Conservation (phyloP, 1,140 invertebrate species). For the Pemphigus obesinymphae region DNA sequence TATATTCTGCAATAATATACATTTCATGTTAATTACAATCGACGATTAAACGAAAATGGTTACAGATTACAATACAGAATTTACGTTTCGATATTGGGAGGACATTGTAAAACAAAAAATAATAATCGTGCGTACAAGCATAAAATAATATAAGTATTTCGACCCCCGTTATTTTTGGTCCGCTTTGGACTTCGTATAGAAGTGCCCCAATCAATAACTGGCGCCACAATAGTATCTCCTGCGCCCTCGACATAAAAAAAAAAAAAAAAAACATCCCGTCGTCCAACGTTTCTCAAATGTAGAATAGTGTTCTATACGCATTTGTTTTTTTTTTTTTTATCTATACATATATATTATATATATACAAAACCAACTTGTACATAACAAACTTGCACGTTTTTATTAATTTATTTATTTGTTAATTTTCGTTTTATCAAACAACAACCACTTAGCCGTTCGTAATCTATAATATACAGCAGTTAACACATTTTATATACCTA, state of each 20-base stretch:
- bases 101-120: too few relatives aligned
- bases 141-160: not conserved
- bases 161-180: conserved; percentile 4
- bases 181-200: conserved; percentile 35
- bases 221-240: conserved; percentile 32
- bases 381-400: not conserved
- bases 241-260: not conserved
- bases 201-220: conserved; percentile 34
- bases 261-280: not conserved
- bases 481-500: not conserved
- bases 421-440: not conserved
- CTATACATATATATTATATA: too few relatives aligned
- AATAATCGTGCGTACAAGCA: not conserved
- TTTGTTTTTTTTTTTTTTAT: not conserved
- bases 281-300: not conserved
- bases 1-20: too few relatives aligned
- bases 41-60: too few relatives aligned
- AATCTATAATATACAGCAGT: not conserved
- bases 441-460: not conserved
- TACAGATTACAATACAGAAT: too few relatives aligned
- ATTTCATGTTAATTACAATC: too few relatives aligned
- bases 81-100: too few relatives aligned
- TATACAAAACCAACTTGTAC: too few relatives aligned
- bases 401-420: not conserved
- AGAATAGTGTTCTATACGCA: not conserved